Percentiles rank a stretch among this genome's conserved stretches.
These are phyloP conservation scores for Epirrhoe tristata DNA, from an alignment of 2,888 invertebrate species.

Conservation along the genomic window DNA sequence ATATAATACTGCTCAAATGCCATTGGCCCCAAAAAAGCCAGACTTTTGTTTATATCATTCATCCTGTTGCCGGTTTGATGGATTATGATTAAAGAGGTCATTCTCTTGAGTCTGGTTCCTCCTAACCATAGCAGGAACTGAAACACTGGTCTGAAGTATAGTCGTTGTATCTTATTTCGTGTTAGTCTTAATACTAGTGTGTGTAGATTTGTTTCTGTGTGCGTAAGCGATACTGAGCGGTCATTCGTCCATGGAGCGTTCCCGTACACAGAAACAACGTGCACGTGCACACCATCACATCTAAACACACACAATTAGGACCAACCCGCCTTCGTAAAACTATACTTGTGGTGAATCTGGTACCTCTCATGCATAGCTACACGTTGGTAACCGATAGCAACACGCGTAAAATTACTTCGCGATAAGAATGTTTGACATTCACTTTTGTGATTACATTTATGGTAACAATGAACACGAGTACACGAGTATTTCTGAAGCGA, in stretches of 20 bases:
- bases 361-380: neutral
- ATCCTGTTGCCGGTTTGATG: neutral
- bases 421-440: conserved; percentile 48
- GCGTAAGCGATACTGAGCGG: too few species aligned
- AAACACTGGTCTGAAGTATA: too few species aligned
- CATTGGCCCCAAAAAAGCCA: neutral
- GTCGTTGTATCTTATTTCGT: too few species aligned
- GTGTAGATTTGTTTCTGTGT: too few species aligned
- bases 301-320: too few species aligned
- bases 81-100: neutral
- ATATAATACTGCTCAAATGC: neutral
- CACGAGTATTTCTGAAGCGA: neutral
- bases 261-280: too few species aligned
- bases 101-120: neutral
- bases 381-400: conserved; percentile 44
- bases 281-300: too few species aligned
- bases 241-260: too few species aligned
- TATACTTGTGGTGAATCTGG: neutral
- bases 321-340: too few species aligned
- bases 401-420: conserved; percentile 56
- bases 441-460: conserved; percentile 30
- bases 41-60: neutral
- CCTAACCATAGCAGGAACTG: too few species aligned
- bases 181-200: too few species aligned
- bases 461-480: conserved; percentile 1